phyloP scores from a whole-genome alignment of 2,888 invertebrate genomes.

The Drosophila colorata region DNA sequence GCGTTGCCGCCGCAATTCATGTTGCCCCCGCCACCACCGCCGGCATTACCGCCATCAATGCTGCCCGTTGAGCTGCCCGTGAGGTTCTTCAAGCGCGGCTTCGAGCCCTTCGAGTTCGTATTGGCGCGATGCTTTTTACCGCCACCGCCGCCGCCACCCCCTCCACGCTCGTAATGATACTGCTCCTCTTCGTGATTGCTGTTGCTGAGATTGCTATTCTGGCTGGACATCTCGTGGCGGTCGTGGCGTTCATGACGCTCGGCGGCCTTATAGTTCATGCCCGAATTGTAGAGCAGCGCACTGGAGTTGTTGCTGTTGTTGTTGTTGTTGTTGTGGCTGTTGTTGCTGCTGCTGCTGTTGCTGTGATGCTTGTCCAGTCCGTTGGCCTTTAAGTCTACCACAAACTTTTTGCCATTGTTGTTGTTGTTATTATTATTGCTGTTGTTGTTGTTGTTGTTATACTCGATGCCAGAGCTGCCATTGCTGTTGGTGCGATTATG shows the following conservation, averaged over 20 bases:
- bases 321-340: slow-evolving; percentile 43
- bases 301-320: slow-evolving; percentile 49
- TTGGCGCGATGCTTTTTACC: slow-evolving; percentile 84
- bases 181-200: slow-evolving; percentile 82
- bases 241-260: slow-evolving; percentile 73
- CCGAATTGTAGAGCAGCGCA: slow-evolving; percentile 75
- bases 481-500: slow-evolving; percentile 73
- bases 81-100: slow-evolving; percentile 85
- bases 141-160: slow-evolving; percentile 57
- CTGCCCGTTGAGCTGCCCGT: slow-evolving; percentile 84
- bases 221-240: slow-evolving; percentile 75
- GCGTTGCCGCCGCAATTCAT: slow-evolving; percentile 22
- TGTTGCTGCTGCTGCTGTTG: slow-evolving; percentile 45
- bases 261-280: slow-evolving; percentile 80
- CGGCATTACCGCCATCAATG: slow-evolving; percentile 85
- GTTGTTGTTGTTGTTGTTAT: slow-evolving; percentile 58
- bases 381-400: slow-evolving; percentile 67
- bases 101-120: slow-evolving; percentile 84
- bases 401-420: slow-evolving; percentile 62
- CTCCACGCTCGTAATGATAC: slow-evolving; percentile 77
- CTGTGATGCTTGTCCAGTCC: slow-evolving; percentile 67
- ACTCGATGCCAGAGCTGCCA: slow-evolving; percentile 72
- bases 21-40: slow-evolving; percentile 47
- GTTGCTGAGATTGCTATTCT: slow-evolving; percentile 77
- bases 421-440: slow-evolving; percentile 49